A percentile compares a stretch with the other conserved stretches of the same genome.
phyloP scores from a whole-genome alignment of 1,140 invertebrate genomes.

The Magallana ariakensis region DNA sequence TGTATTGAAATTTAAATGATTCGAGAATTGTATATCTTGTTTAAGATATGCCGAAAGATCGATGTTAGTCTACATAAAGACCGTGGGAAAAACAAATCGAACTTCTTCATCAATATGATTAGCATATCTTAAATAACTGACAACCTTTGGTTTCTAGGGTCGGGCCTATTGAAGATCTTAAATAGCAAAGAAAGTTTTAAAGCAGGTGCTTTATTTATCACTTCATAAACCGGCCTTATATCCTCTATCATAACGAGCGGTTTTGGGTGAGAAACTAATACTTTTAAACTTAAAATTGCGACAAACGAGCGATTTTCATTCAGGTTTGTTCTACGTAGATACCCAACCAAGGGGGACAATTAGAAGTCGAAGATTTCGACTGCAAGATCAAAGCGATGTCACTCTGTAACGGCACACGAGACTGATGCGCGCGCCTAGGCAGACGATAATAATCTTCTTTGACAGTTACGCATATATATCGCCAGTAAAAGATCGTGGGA shows the following conservation, averaged over 20 bases:
- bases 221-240: constrained; percentile 13
- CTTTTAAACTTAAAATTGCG: constrained; percentile 14
- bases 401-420: constrained; percentile 19
- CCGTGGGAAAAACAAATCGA: constrained; percentile 26
- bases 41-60: constrained; percentile 6
- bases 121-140: constrained; percentile 25
- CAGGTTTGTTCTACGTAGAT: constrained; percentile 7
- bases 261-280: constrained; percentile 28
- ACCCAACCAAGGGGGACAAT: neutral
- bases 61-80: neutral
- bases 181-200: constrained; percentile 8
- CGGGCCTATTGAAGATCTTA: neutral
- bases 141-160: constrained; percentile 34
- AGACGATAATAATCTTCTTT: constrained; percentile 43
- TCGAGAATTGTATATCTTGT: constrained; percentile 4
- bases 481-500: constrained; percentile 47
- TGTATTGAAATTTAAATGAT: constrained; percentile 17
- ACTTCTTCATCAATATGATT: constrained; percentile 31
- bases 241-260: constrained; percentile 1
- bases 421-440: constrained; percentile 37
- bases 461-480: constrained; percentile 49
- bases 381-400: constrained; percentile 29
- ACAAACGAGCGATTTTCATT: constrained; percentile 34
- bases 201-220: constrained; percentile 27
- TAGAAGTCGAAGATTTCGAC: constrained; percentile 9